A percentile compares a stretch with the other conserved stretches of the same genome.
These are phyloP conservation scores for Chrysochloris asiatica DNA, from an alignment of 2,113 vertebrate species.

Conservation along the genomic window DNA sequence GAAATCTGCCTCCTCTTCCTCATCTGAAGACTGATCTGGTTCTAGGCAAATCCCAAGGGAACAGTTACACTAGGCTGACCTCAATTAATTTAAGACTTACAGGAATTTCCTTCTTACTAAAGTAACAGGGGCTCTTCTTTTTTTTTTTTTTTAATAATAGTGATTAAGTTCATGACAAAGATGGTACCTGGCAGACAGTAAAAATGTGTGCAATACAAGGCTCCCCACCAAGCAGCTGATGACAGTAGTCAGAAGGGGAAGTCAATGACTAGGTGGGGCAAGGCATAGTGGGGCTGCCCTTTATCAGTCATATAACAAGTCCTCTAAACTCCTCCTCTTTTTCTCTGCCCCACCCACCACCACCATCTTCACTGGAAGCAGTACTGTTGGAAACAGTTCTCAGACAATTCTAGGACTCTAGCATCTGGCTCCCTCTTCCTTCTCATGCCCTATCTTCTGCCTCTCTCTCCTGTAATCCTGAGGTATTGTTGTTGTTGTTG, in stretches of 20 bases:
- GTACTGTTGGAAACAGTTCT: background rate
- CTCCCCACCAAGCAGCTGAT: background rate
- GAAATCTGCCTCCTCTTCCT: slow-evolving; percentile 1
- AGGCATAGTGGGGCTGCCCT: background rate
- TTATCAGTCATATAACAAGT: background rate
- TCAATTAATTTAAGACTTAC: background rate
- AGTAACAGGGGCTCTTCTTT: background rate
- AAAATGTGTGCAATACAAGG: background rate
- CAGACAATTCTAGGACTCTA: background rate
- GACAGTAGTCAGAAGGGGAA: background rate
- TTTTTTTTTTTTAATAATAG: background rate
- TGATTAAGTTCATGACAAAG: background rate
- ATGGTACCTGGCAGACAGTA: background rate
- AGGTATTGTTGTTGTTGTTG: no score
- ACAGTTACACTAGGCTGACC: background rate
- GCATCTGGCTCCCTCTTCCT: background rate
- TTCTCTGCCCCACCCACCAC: background rate
- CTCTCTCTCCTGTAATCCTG: background rate
- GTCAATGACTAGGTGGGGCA: background rate
- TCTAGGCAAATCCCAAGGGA: background rate
- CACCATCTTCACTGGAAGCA: background rate
- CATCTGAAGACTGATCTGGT: background rate
- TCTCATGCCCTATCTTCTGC: background rate
- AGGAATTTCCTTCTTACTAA: background rate
- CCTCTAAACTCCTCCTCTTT: background rate